Conservation (phyloP, 2,797 vertebrate species). For the Pelobates cultripes region DNA sequence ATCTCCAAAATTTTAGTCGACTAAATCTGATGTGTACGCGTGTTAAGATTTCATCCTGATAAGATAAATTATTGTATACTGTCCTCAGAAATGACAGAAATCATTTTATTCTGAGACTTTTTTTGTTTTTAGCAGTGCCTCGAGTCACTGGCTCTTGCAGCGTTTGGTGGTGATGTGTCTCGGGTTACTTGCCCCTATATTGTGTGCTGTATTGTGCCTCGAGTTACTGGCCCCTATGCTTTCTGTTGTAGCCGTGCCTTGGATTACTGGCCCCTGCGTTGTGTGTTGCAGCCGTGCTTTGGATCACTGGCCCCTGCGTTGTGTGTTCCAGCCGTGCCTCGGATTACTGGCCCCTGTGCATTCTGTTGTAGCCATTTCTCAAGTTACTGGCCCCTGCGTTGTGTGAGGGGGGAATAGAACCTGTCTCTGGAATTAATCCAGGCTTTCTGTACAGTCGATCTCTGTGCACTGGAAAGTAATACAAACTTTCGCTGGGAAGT, state of each 20-base stretch:
- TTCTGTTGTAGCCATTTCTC: neutral
- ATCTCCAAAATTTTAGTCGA: too few relatives aligned
- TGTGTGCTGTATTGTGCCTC: neutral
- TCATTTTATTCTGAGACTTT: too few relatives aligned
- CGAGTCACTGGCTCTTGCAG: too few relatives aligned
- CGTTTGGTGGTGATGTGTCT: too few relatives aligned
- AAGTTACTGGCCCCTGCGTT: neutral
- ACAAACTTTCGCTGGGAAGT: neutral
- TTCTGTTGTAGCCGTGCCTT: neutral
- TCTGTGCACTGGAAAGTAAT: slow-evolving; percentile 5
- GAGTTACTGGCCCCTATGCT: neutral
- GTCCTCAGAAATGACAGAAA: too few relatives aligned
- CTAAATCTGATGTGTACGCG: too few relatives aligned
- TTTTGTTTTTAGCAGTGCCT: too few relatives aligned
- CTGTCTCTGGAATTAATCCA: neutral
- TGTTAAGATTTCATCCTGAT: too few relatives aligned
- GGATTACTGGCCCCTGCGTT: neutral
- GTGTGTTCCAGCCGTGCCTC: neutral
- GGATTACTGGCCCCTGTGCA: neutral
- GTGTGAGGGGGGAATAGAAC: neutral
- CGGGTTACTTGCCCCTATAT: neutral
- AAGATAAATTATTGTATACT: too few relatives aligned
- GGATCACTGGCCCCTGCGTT: neutral
- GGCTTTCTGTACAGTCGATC: neutral
- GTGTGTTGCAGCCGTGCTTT: neutral